Evolutionary conservation across 2,113 vertebrate genomes (phyloP), one percentile per base, ranked within the genome.

Genomic region (Antechinus stuartii): DNA sequence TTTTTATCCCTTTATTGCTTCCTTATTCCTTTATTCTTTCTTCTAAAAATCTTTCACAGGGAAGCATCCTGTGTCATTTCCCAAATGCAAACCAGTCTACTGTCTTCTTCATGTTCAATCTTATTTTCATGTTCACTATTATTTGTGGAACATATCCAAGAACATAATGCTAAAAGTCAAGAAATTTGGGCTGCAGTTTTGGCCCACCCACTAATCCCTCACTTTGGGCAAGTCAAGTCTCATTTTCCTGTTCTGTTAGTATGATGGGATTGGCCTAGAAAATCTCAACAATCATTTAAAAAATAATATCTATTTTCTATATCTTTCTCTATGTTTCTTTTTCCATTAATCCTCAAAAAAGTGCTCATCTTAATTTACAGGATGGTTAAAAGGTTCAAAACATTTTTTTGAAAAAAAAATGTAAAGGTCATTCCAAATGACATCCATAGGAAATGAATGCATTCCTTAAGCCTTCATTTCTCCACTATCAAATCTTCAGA

Each of bases 401-500:
- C 9, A 95, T 95, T 93, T 93, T 92, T 96, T 97, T 57, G 93
- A 93, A 90, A 96, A 89, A 16, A 84, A 93, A 56, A 97, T 91
- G 56, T 61, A 95, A 57, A 97, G 91, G 76, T 96, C 93, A 91
- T 35, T 89, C 55, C 24, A 90, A 93, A 76, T 95, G 95, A 97
- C 95, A 97, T 94, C 92, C 94, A 26, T 95, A 93, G 57, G 96
- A 97, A 96, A 89, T 93, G 46, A 26, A 55, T 93, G 25, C 94
- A 93, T 97, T 91, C 94, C 96, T 97, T 96, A 95, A 95, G 91
- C n/a, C n/a, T 91, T 2, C 53, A 52, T 96, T 96, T 53, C 55
- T 97, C 93, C 89, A 93, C 92, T 95, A 97, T 93, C 94, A 84
- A 91, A 89, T 95, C 90, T 97, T 95, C 57, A 94, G 93, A 95